phyloP scores from a whole-genome alignment of 2,113 vertebrate species.

The Laticauda laticaudata region DNA sequence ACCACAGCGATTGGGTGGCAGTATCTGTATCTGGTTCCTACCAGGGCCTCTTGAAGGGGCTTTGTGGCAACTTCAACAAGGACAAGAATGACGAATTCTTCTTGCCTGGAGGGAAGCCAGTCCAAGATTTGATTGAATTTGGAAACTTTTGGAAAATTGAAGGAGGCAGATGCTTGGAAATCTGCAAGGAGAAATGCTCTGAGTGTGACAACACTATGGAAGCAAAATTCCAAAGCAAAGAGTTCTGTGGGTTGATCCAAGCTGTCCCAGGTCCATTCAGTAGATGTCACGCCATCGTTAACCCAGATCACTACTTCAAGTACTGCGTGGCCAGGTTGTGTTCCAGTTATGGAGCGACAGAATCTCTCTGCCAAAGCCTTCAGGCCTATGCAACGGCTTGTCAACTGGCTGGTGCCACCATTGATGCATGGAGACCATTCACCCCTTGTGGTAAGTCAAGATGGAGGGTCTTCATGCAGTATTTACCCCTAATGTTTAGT shows the following conservation, averaged over 20 bases:
- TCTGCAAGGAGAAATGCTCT: constrained; percentile 8
- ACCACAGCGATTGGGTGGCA: constrained; percentile 64
- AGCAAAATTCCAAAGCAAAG: background rate
- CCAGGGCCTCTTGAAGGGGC: constrained; percentile 24
- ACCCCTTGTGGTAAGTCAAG: constrained; percentile 69
- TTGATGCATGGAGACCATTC: constrained; percentile 65
- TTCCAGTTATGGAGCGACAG: constrained; percentile 49
- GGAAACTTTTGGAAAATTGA: constrained; percentile 32
- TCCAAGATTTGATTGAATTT: constrained; percentile 14
- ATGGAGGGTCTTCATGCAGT: background rate
- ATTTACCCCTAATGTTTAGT: background rate
- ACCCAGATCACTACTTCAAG: constrained; percentile 50
- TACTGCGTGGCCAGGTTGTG: constrained; percentile 63
- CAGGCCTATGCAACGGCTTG: constrained; percentile 59
- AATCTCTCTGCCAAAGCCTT: constrained; percentile 58
- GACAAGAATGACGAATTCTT: constrained; percentile 40
- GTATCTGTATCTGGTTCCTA: constrained; percentile 48
- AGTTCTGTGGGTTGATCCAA: constrained; percentile 32
- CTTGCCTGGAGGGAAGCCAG: background rate
- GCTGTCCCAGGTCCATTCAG: constrained; percentile 50
- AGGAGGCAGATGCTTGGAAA: constrained; percentile 19
- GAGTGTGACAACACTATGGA: background rate
- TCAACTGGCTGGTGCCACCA: constrained; percentile 51
- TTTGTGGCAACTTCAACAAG: constrained; percentile 57
- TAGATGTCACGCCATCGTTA: constrained; percentile 48